Conservation (phyloP, 2,797 vertebrate genomes). For the Microctenopoma stevenorrisi region DNA sequence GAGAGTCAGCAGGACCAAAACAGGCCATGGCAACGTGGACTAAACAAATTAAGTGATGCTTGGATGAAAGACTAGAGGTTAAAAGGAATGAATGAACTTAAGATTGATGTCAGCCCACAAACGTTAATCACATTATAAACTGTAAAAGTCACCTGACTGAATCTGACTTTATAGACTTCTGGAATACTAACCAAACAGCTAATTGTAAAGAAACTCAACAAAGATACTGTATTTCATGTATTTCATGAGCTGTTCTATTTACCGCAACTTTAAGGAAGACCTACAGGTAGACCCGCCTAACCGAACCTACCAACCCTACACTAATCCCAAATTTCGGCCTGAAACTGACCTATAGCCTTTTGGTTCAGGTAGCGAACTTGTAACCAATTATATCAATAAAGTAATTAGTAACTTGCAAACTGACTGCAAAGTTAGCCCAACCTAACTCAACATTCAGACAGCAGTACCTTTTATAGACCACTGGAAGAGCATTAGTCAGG, state of each 20-base stretch:
- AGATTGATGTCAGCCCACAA: conserved; percentile 21
- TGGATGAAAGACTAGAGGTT: conserved; percentile 11
- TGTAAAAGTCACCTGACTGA: conserved; percentile 27
- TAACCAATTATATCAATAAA: conserved; percentile 1
- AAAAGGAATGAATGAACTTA: conserved; percentile 42
- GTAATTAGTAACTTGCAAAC: conserved; percentile 18
- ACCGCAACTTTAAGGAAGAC: too few relatives aligned
- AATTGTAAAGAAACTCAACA: not conserved
- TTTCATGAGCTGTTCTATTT: too few relatives aligned
- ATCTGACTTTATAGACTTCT: conserved; percentile 19
- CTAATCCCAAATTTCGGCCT: too few relatives aligned
- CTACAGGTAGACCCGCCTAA: too few relatives aligned
- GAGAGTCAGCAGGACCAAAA: conserved; percentile 24
- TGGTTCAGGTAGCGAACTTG: not conserved
- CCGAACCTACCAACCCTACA: too few relatives aligned
- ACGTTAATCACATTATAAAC: conserved; percentile 50
- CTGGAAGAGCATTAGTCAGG: conserved; percentile 14
- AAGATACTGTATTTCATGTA: too few relatives aligned
- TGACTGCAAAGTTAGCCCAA: not conserved
- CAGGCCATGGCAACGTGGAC: conserved; percentile 17
- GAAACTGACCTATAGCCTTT: not conserved
- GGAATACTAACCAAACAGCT: not conserved
- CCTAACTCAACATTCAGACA: not conserved
- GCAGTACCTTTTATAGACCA: not conserved
- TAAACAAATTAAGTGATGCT: conserved; percentile 45